Evolutionary conservation across 2,797 vertebrate genomes (phyloP).

Genomic region (Scolopax rusticola): DNA sequence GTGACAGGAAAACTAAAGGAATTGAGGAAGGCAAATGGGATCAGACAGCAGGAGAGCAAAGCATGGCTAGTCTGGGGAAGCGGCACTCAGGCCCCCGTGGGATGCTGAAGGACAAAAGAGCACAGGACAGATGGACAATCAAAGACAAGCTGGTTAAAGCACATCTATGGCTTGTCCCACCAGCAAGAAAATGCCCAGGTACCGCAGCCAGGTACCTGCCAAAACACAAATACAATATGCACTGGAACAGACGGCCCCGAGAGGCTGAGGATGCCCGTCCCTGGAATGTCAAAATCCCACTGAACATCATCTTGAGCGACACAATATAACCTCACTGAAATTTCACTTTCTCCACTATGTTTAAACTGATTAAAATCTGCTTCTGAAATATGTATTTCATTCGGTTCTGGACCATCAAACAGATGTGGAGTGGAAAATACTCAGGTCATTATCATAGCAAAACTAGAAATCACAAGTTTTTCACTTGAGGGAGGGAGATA

Average conservation of each 20-base stretch:
- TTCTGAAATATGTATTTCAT: not conserved
- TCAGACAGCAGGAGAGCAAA: not conserved
- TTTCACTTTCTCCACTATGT: not conserved
- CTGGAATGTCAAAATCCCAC: not conserved
- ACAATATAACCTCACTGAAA: not conserved
- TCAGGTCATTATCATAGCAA: not conserved
- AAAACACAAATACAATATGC: not conserved
- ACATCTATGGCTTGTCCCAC: not conserved
- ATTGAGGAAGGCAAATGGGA: not conserved
- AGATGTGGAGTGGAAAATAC: not conserved
- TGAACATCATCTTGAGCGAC: not conserved
- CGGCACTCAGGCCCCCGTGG: not conserved
- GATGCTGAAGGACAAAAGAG: not conserved
- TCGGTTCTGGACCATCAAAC: not conserved
- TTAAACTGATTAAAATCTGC: not conserved
- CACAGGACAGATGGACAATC: not conserved
- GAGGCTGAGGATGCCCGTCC: not conserved
- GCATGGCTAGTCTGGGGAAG: not conserved
- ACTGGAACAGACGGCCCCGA: accelerated
- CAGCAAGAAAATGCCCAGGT: not conserved
- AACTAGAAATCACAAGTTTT: not conserved
- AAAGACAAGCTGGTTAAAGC: not conserved
- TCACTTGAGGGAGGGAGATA: not conserved
- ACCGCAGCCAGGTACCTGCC: not conserved
- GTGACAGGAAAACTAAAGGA: not conserved